phyloP scores from a whole-genome alignment of 2,113 vertebrate species.

The Okapia johnstoni region DNA sequence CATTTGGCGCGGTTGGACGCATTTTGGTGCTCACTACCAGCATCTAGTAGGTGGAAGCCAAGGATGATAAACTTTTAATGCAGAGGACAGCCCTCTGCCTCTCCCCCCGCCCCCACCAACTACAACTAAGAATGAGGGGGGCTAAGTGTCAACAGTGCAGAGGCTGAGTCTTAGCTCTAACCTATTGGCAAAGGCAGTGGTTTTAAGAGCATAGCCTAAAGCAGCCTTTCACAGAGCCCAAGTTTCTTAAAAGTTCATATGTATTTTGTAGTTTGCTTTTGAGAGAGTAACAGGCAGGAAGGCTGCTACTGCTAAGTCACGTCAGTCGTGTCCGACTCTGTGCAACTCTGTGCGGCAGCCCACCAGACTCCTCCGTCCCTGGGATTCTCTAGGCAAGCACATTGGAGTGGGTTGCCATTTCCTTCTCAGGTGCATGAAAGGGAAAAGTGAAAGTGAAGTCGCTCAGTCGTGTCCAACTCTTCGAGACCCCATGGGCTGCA shows the following conservation, averaged over 20 bases:
- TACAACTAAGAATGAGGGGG: background rate
- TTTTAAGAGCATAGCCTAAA: background rate
- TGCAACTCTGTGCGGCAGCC: no score
- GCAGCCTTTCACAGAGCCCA: background rate
- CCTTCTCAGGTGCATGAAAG: no score
- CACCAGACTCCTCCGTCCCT: no score
- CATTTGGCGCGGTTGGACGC: background rate
- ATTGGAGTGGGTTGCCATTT: no score
- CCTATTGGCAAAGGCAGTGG: background rate
- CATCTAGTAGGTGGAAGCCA: background rate
- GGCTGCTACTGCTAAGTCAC: no score
- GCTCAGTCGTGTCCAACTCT: no score
- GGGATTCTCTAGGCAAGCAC: no score
- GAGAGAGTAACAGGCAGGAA: background rate
- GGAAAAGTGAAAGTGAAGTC: no score
- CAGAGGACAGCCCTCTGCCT: background rate
- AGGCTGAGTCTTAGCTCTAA: background rate
- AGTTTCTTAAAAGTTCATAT: background rate
- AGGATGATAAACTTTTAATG: background rate
- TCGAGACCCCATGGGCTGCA: no score
- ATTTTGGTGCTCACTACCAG: background rate
- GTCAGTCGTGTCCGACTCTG: no score
- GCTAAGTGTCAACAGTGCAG: background rate
- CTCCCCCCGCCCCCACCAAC: background rate
- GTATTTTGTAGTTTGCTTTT: background rate